Base-by-base conservation (phyloP, 1,140 invertebrate species). In the Bicyclus anynana region DNA sequence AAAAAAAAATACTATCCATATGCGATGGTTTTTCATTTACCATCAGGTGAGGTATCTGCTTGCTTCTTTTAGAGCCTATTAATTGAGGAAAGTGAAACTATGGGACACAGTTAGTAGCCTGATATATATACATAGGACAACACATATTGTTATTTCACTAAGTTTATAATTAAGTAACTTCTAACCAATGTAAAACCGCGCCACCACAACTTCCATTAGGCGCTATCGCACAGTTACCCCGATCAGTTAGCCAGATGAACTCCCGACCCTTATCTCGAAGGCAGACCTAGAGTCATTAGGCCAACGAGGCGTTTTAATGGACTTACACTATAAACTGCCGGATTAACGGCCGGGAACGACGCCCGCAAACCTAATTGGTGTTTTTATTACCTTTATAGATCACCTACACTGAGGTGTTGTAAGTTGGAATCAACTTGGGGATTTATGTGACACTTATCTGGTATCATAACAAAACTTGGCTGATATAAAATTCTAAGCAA, bases 351-450 rank as follows among this genome's bases (percentile, higher is more conserved):
- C 53, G 46, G 48, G 44, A 52, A 62, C 42, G 42, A 14, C 37
- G 47, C 17, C 57, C 57, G 57, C 57, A 53, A 47, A 59, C 56
- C 23, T 59, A 59, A 59, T 59, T 53, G 57, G 57, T 53, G 29
- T 59, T 59, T 59, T 59, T 59, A 59, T 59, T 59, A 42, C 57
- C 50, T 53, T 52, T 59, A 59, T 53, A 59, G 57, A 59, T 59
- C 57, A 59, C 33, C 57, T 53, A 27, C n/a, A n/a, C 18, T 59
- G 49, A 59, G 57, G 23, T 58, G 50, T 44, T 57, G 26, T 57
- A 57, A 59, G 50, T 21, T 50, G 37, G 29, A 47, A 55, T 40
- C 20, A 23, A 23, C 29, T 49, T 13, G n/a, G 5, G 38, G 21
- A 44, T 44, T 53, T 29, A 5, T 16, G 9, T 1, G 5, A 40